phyloP scores from a whole-genome alignment of 2,113 vertebrate species.

The Epinephelus cyanopodus region DNA sequence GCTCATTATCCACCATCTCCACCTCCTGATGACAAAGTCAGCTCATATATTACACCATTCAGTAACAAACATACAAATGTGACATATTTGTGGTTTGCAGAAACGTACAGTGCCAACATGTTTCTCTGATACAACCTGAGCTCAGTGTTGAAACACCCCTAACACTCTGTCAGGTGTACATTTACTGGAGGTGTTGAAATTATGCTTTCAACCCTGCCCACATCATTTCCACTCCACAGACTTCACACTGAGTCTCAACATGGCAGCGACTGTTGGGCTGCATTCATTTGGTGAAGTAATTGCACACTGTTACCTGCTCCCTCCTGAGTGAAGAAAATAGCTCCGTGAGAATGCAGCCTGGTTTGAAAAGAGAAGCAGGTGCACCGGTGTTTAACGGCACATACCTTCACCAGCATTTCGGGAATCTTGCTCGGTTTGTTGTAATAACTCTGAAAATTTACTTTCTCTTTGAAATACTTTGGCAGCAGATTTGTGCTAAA shows the following conservation, averaged over 20 bases:
- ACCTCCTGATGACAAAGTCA: too few species aligned
- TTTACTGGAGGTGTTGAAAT: background rate
- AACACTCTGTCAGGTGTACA: background rate
- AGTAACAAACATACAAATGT: too few species aligned
- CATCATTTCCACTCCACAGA: background rate
- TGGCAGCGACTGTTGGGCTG: background rate
- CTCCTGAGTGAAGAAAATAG: background rate
- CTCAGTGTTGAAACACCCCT: background rate
- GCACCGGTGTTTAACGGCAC: background rate
- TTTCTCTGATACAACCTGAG: background rate
- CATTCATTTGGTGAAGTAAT: background rate
- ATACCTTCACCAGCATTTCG: background rate
- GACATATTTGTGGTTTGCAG: too few species aligned
- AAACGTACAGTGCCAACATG: too few species aligned
- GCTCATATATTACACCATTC: too few species aligned
- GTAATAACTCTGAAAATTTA: background rate
- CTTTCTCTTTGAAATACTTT: background rate
- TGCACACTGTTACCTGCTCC: background rate
- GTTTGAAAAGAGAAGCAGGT: background rate
- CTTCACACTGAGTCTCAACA: background rate
- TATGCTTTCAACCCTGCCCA: background rate
- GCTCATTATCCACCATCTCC: too few species aligned
- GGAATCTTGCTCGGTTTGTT: background rate
- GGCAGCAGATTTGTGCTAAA: constrained; percentile 4
- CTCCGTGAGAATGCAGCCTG: background rate